A percentile compares a stretch with the other conserved stretches of the same genome.
Conservation (phyloP, 1,140 invertebrate species). For the Glomeris maerens region DNA sequence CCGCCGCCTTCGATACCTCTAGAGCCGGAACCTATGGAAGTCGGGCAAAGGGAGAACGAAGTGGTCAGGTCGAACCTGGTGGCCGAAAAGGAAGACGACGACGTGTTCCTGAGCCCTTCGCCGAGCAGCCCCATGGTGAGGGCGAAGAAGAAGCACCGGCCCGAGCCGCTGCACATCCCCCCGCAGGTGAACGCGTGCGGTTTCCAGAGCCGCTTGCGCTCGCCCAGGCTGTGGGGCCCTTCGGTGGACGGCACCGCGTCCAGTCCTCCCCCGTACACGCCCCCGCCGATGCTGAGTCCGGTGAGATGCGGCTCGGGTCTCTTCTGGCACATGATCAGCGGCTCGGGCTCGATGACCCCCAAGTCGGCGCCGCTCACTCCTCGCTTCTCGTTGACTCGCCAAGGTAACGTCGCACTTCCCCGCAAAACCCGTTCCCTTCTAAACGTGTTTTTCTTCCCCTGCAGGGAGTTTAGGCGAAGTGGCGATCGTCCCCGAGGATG, state of each 20-base stretch:
- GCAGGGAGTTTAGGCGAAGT: too few relatives aligned
- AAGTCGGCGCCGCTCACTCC: constrained; percentile 23
- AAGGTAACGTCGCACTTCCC: constrained; percentile 21
- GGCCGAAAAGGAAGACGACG: constrained; percentile 48
- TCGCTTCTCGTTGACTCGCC: constrained; percentile 11
- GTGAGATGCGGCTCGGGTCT: constrained; percentile 70
- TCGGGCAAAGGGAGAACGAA: constrained; percentile 12
- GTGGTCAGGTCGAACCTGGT: constrained; percentile 10
- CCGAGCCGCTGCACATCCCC: constrained; percentile 42
- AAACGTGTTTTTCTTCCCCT: constrained; percentile 4
- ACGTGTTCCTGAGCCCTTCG: constrained; percentile 60
- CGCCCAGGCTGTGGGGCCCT: constrained; percentile 35
- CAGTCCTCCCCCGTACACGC: constrained; percentile 58
- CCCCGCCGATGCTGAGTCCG: constrained; percentile 81
- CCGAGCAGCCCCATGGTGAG: constrained; percentile 25
- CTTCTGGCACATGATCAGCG: constrained; percentile 44
- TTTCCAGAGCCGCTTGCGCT: constrained; percentile 38
- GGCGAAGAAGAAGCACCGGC: constrained; percentile 38
- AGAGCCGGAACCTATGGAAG: constrained; percentile 13
- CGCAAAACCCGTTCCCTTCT: constrained; percentile 15
- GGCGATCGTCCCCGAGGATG: too few relatives aligned
- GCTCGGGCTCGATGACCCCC: constrained; percentile 18
- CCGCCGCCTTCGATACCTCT: too few relatives aligned
- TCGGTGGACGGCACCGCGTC: constrained; percentile 35
- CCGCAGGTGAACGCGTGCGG: constrained; percentile 35